Conservation (phyloP, 23 tunicate genomes). For the Styela plicata region DNA sequence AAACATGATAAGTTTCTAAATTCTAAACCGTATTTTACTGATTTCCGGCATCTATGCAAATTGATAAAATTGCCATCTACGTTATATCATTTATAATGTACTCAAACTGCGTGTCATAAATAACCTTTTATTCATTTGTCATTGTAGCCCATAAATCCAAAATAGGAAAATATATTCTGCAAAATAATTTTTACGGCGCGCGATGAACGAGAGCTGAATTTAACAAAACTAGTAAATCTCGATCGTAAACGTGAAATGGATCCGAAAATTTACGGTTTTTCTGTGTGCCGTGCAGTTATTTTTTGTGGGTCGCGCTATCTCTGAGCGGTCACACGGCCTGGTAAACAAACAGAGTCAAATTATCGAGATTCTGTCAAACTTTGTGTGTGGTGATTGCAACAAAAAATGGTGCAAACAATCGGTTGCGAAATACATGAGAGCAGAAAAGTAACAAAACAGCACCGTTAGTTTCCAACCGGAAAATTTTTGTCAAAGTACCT, state of each 20-base stretch:
- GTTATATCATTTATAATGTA: too few relatives aligned
- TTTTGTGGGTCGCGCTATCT: conserved; percentile 17
- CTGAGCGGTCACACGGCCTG: background rate
- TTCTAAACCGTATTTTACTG: too few relatives aligned
- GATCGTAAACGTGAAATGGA: background rate
- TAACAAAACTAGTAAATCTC: background rate
- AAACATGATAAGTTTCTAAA: too few relatives aligned
- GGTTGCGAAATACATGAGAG: background rate
- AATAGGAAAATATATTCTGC: background rate
- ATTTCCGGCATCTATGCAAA: too few relatives aligned
- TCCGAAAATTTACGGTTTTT: conserved; percentile 14
- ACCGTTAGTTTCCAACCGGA: too few relatives aligned
- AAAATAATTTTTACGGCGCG: background rate
- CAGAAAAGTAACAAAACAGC: too few relatives aligned
- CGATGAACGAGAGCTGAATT: background rate
- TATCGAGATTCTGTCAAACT: background rate
- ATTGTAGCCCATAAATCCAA: background rate
- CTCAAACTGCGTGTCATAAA: background rate
- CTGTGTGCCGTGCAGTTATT: conserved; percentile 19
- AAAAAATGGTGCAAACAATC: background rate
- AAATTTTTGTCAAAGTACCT: too few relatives aligned
- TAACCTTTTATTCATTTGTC: background rate
- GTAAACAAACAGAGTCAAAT: background rate
- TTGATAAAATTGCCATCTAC: too few relatives aligned
- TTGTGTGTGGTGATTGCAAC: background rate